phyloP scores from a whole-genome alignment of 2,797 vertebrate genomes.

The Urosaurus nigricauda region DNA sequence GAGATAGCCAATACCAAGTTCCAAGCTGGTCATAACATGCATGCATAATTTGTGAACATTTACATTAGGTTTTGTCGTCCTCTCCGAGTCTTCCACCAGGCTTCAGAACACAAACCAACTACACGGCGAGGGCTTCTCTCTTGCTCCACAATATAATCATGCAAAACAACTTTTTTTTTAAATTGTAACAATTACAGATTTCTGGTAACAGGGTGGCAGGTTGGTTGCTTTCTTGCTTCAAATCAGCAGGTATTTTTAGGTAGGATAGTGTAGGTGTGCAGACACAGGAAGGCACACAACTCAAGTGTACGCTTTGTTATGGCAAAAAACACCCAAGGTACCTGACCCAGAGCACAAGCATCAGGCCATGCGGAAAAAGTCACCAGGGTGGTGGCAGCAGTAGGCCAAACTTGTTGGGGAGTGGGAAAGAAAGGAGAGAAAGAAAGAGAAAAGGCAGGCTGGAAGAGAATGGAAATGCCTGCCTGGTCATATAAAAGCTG shows the following conservation, averaged over 20 bases:
- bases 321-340: slow-evolving; percentile 25
- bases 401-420: slow-evolving; percentile 9
- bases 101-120: slow-evolving; percentile 48
- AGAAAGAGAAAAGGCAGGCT: too few species aligned
- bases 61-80: slow-evolving; percentile 83
- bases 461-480: neutral
- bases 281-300: slow-evolving; percentile 36
- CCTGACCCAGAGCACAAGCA: slow-evolving; percentile 38
- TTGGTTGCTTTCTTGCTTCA: slow-evolving; percentile 38
- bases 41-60: slow-evolving; percentile 94
- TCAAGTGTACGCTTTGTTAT: slow-evolving; percentile 15
- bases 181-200: slow-evolving; percentile 53
- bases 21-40: slow-evolving; percentile 90
- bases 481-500: neutral
- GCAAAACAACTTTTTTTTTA: slow-evolving; percentile 70
- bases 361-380: slow-evolving; percentile 41
- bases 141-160: slow-evolving; percentile 76
- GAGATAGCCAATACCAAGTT: slow-evolving; percentile 86
- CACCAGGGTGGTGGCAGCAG: slow-evolving; percentile 4
- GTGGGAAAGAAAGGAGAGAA: neutral
- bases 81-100: slow-evolving; percentile 75
- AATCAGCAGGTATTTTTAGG: slow-evolving; percentile 39
- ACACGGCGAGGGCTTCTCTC: slow-evolving; percentile 56
- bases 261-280: slow-evolving; percentile 28
- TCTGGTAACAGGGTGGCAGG: slow-evolving; percentile 56